Conservation (phyloP, 1,140 invertebrate species). For the Stratiolaelaps scimitus region DNA sequence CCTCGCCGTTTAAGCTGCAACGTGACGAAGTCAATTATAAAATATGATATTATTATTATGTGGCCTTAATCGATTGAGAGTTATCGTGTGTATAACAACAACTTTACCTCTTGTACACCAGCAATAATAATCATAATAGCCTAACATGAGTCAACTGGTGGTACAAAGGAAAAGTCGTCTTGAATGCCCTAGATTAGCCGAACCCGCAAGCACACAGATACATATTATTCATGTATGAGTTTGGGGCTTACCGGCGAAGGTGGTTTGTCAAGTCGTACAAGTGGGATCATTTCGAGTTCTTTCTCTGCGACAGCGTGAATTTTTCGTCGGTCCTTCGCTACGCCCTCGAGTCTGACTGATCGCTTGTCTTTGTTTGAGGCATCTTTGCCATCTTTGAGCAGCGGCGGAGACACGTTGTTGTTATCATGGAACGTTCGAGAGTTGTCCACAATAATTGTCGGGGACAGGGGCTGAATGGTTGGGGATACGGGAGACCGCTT, state of each 20-base stretch:
- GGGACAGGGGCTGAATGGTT: conserved; percentile 7
- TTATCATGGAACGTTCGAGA: not conserved
- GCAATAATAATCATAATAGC: too few relatives aligned
- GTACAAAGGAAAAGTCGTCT: too few relatives aligned
- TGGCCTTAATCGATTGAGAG: too few relatives aligned
- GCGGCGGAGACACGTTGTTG: not conserved
- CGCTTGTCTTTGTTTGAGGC: conserved; percentile 12
- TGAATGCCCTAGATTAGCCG: too few relatives aligned
- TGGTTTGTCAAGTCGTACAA: conserved; percentile 6
- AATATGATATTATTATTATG: too few relatives aligned
- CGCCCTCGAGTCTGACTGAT: conserved; percentile 21
- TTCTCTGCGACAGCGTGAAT: conserved; percentile 7
- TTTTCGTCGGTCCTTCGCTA: conserved; percentile 20
- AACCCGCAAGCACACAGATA: too few relatives aligned
- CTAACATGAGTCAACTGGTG: too few relatives aligned
- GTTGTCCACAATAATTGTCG: conserved; percentile 21
- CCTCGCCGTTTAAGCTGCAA: conserved; percentile 11
- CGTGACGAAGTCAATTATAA: not conserved
- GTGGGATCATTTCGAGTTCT: conserved; percentile 26
- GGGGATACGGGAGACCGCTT: conserved; percentile 1
- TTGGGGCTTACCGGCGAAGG: conserved; percentile 4
- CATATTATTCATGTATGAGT: too few relatives aligned
- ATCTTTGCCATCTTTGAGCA: not conserved
- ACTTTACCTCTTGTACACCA: too few relatives aligned
- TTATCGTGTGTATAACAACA: too few relatives aligned